These are phyloP conservation scores for Tetramorium alpestre DNA, from an alignment of 1,140 invertebrate genomes.

Conservation along the genomic window DNA sequence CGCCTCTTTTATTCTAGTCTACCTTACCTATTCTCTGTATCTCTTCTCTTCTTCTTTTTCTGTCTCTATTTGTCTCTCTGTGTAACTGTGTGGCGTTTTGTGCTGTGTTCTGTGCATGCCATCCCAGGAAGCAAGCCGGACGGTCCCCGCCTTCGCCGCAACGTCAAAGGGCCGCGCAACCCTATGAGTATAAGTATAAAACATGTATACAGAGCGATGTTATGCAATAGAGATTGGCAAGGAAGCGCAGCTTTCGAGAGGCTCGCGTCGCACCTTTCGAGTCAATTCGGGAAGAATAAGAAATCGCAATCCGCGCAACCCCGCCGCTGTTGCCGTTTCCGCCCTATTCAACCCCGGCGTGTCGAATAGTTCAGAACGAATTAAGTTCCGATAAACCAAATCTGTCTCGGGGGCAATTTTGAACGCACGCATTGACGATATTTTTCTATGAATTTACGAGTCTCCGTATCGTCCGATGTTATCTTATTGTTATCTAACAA, in stretches of 20 bases:
- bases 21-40: slow-evolving; percentile 45
- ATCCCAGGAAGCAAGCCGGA: slow-evolving; percentile 85
- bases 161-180: slow-evolving; percentile 85
- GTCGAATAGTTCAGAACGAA: neutral
- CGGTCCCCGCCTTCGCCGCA: slow-evolving; percentile 85
- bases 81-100: slow-evolving; percentile 85
- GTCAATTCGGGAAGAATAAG: slow-evolving; percentile 9
- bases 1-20: slow-evolving; percentile 6
- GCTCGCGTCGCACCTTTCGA: slow-evolving; percentile 36
- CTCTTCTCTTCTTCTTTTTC: slow-evolving; percentile 78
- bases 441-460: slow-evolving; percentile 56
- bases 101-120: slow-evolving; percentile 86
- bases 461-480: neutral
- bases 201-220: slow-evolving; percentile 67
- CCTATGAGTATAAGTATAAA: slow-evolving; percentile 85
- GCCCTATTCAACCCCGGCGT: neutral
- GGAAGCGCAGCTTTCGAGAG: neutral
- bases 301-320: neutral
- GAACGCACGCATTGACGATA: slow-evolving; percentile 26
- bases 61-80: slow-evolving; percentile 82
- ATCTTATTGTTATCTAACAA: neutral
- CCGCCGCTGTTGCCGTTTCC: neutral
- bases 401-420: neutral
- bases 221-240: neutral
- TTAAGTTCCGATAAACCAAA: slow-evolving; percentile 33